Base-by-base conservation (phyloP, 2,888 invertebrate species). In the Hyppa rectilinea region DNA sequence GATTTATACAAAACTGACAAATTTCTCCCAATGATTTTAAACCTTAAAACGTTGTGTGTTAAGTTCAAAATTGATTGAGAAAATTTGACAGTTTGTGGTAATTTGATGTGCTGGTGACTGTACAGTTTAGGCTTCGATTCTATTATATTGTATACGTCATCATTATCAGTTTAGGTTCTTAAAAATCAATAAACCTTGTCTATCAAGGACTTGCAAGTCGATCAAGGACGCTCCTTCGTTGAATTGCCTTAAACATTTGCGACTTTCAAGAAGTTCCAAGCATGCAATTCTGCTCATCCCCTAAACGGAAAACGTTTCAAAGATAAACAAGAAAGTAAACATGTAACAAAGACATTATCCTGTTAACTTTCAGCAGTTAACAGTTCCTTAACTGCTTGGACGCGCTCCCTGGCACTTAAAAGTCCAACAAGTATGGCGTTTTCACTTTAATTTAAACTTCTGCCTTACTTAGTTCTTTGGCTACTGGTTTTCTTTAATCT, bases 351-450 rank as follows among this genome's bases (percentile, higher is more conserved):
- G 60, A 40, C 66, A 66, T 69, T 78, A 59, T 60, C 40, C 65
- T 47, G 47, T 64, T 49, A 75, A 74, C 47, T 79, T 78, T 20
- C 2, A 59, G 43, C 60, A 67, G 63, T 78, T 67, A 38, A 49
- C 45, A 64, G 67, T 67, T 52, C 7, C 20, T 10, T 70, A 56
- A 78, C 66, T 40, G 61, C 63, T 10, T 12, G n/a, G 43, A 56
- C 49, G 36, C 23, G 31, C 56, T 58, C 31, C 40, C 47, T n/a
- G n/a, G 9, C 47, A 61, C 61, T 76, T 71, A 36, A 58, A 71
- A 76, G 60, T 76, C 60, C 2, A 23, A 36, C 50, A 31, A 58
- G 52, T 64, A 65, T 26, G 47, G 12, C 29, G 31, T 52, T 52
- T 56, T 34, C 56, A 71, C 29, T 76, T 65, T 47, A n/a, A 59